A percentile compares a stretch with the other conserved stretches of the same genome.
These are phyloP conservation scores for Eremophila alpestris DNA, from an alignment of 2,797 vertebrate genomes.

Conservation along the genomic window DNA sequence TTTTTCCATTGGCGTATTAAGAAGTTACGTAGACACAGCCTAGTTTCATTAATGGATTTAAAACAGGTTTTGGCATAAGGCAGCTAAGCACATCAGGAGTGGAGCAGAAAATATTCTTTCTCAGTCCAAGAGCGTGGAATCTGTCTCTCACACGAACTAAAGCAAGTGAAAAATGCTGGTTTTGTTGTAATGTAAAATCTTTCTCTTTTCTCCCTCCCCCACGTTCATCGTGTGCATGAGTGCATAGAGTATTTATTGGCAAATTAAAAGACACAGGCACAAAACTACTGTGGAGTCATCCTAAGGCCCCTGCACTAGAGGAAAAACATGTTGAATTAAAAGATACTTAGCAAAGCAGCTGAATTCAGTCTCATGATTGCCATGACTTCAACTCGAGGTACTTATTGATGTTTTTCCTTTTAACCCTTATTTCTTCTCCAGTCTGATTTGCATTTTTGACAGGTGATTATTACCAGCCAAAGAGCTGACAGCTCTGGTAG, in stretches of 20 bases:
- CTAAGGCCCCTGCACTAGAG: neutral
- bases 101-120: slow-evolving; percentile 45
- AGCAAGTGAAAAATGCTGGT: slow-evolving; percentile 25
- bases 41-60: slow-evolving; percentile 36
- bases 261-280: slow-evolving; percentile 31
- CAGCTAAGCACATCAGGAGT: slow-evolving; percentile 10
- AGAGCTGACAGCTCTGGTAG: neutral
- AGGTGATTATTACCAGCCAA: neutral
- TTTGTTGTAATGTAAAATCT: slow-evolving; percentile 14
- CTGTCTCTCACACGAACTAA: neutral
- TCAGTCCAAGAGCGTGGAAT: slow-evolving; percentile 11
- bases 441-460: slow-evolving; percentile 29
- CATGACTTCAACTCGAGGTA: neutral
- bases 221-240: neutral
- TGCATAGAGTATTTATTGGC: neutral
- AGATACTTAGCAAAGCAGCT: neutral
- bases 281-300: neutral
- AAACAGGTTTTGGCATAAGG: slow-evolving; percentile 20
- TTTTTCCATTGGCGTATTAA: neutral
- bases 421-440: slow-evolving; percentile 16
- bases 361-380: neutral
- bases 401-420: neutral
- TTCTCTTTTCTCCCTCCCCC: neutral
- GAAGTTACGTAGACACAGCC: neutral
- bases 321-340: neutral